These are phyloP conservation scores for Venustaconcha ellipsiformis DNA, from an alignment of 1,140 invertebrate genomes.

Conservation along the genomic window DNA sequence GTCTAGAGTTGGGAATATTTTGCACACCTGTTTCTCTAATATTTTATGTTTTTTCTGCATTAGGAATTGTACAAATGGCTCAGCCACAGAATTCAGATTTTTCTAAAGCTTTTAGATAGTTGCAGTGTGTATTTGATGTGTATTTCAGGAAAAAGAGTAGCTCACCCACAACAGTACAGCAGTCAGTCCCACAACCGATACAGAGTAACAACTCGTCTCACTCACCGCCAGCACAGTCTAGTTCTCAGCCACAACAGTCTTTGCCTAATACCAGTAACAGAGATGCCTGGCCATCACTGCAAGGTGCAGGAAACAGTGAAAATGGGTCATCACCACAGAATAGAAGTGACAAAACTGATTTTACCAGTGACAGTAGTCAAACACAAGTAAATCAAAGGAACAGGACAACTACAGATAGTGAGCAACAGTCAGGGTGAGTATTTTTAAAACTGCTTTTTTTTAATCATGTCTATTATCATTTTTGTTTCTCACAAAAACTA, in stretches of 20 bases:
- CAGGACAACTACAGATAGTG: too few relatives aligned
- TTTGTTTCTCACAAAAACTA: too few relatives aligned
- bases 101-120: slow-evolving; percentile 2
- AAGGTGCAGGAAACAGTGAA: slow-evolving; percentile 17
- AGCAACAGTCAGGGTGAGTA: too few relatives aligned
- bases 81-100: neutral
- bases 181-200: slow-evolving; percentile 25
- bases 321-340: slow-evolving; percentile 1
- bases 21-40: too few relatives aligned
- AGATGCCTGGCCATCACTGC: slow-evolving; percentile 50
- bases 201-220: slow-evolving; percentile 24
- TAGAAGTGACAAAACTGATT: slow-evolving; percentile 5
- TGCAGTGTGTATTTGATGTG: neutral
- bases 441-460: too few relatives aligned
- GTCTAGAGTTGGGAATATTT: too few relatives aligned
- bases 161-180: slow-evolving; percentile 46
- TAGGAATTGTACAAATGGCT: too few relatives aligned
- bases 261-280: slow-evolving; percentile 41
- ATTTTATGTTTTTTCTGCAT: too few relatives aligned
- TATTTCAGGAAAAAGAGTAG: slow-evolving; percentile 67
- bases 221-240: slow-evolving; percentile 29
- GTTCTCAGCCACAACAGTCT: slow-evolving; percentile 18
- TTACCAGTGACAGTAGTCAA: slow-evolving; percentile 11
- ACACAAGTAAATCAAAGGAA: slow-evolving; percentile 13
- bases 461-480: too few relatives aligned